Base-by-base conservation (phyloP, 2,113 vertebrate species). In the Aegithalos caudatus region DNA sequence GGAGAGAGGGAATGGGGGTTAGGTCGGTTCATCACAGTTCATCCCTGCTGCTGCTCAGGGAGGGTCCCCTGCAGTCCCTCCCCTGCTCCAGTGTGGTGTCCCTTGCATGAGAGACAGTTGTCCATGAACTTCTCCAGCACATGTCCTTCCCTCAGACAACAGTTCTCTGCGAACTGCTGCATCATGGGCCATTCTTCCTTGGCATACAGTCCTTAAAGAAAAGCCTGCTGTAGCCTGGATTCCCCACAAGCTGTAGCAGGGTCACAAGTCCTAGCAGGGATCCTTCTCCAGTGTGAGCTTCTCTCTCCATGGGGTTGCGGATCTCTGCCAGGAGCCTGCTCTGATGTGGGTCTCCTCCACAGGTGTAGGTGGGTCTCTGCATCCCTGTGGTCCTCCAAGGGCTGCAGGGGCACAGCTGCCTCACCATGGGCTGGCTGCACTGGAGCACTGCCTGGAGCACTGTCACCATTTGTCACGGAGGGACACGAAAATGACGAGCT, bases 61-160 rank as follows among this genome's bases (percentile, higher is more conserved):
- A 44, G 27, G 33, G 14, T 40, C 40, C 40, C 40, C 40, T 40
- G 40, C 33, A 33, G 45, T 37, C 25, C 11, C 76, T 61, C 21
- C 8, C 4, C 61, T 86, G 14, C 53, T 67, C 47, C 33, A 33
- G 3, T 44, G 27, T 28, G 12, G 37, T 27, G 14, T 44, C 19
- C 14, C 2, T 77, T 35, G 17, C 17, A 23, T 12, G 27, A 31
- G 37, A 51, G 22, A 58, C 31, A 27, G 7, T 42, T 66, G 13
- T 67, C 44, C 37, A 8, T 58, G 2, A 67, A 22, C 9, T 42
- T 50, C 31, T 58, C 11, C 3, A 3, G 22, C 37, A 38, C 45
- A 28, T 64, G 33, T 45, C 22, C 7, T 86, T 50, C 27, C 45
- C 53, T 22, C 0, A 0, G 44, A 17, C 44, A 58, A 0, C 37